Conservation (phyloP, 2,113 vertebrate species). For the Salvelinus fontinalis region DNA sequence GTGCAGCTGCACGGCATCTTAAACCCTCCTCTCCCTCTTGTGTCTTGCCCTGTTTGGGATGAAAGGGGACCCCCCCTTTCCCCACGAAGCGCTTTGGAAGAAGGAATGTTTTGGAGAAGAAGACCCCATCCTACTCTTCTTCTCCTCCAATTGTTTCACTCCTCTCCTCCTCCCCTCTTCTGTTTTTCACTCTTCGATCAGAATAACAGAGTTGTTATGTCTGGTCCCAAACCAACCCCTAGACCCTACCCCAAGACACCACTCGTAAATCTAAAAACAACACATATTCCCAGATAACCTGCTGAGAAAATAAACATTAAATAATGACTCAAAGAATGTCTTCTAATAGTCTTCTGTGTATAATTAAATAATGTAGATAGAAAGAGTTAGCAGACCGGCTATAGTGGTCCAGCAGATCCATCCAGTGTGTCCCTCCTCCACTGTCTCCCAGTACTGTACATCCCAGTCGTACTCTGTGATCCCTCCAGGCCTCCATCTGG, state of each 20-base stretch:
- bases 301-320: too few relatives aligned
- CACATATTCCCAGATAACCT: too few relatives aligned
- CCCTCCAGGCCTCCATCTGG: neutral
- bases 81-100: slow-evolving; percentile 51
- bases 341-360: too few relatives aligned
- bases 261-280: too few relatives aligned
- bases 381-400: too few relatives aligned
- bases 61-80: slow-evolving; percentile 62
- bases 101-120: slow-evolving; percentile 61
- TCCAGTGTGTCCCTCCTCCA: too few relatives aligned
- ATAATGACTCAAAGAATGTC: too few relatives aligned
- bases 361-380: too few relatives aligned
- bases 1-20: slow-evolving; percentile 17
- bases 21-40: slow-evolving; percentile 37
- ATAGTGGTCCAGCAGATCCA: too few relatives aligned
- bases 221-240: slow-evolving; percentile 24
- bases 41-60: slow-evolving; percentile 59
- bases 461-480: too few relatives aligned
- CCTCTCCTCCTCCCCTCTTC: neutral
- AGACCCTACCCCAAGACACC: too few relatives aligned
- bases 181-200: neutral
- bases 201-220: neutral
- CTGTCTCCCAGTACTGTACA: neutral
- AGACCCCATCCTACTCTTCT: slow-evolving; percentile 12
- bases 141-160: neutral